Evolutionary conservation across 2,113 vertebrate species (phyloP).

Genomic region (Entomyzon cyanotis): DNA sequence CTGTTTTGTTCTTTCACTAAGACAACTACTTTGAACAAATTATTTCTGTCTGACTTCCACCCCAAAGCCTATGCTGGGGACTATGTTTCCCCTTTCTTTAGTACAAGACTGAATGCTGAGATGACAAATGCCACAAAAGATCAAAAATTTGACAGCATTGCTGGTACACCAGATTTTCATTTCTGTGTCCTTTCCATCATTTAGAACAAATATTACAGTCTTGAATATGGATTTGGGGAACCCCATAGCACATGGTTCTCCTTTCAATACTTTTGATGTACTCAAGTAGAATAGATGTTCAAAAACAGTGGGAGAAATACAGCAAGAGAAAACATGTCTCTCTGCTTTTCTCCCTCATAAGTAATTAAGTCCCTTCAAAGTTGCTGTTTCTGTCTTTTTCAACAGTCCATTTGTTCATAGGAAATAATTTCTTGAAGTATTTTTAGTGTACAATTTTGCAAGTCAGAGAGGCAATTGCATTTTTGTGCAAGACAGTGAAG

Average conservation of each 20-base stretch:
- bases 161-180: neutral
- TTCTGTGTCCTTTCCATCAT: neutral
- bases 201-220: neutral
- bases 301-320: neutral
- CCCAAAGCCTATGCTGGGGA: neutral
- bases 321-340: neutral
- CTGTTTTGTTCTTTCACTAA: neutral
- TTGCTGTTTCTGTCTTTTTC: neutral
- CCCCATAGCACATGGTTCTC: rapidly evolving
- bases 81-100: neutral
- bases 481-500: neutral
- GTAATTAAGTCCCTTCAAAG: neutral
- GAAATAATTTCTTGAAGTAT: neutral
- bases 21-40: neutral
- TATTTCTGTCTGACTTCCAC: neutral
- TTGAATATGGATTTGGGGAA: neutral
- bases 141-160: neutral
- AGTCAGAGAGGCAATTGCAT: neutral
- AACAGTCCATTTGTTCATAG: neutral
- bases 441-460: neutral
- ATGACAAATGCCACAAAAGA: neutral
- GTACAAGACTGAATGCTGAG: neutral
- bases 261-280: neutral
- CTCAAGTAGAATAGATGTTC: neutral
- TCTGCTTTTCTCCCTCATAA: neutral